These are phyloP conservation scores for Drosophila anomalata DNA, from an alignment of 2,888 invertebrate species.

Conservation along the genomic window DNA sequence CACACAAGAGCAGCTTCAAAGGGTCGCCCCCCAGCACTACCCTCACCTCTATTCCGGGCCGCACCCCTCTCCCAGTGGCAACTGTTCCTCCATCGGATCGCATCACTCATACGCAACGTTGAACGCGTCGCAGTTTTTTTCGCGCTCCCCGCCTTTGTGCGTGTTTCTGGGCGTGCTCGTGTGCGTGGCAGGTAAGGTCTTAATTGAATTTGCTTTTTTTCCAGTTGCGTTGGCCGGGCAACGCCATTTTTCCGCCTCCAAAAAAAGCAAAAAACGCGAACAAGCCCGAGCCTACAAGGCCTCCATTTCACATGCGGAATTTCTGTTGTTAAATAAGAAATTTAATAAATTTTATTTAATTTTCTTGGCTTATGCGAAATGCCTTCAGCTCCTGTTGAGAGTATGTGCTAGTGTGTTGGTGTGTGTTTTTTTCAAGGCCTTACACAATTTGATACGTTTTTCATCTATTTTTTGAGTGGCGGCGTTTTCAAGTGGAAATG, in stretches of 20 bases:
- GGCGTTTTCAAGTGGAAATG: constrained; percentile 2
- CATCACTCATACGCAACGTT: constrained; percentile 48
- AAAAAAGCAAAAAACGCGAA: neutral
- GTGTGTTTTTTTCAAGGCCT: neutral
- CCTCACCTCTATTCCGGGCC: neutral
- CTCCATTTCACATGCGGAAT: constrained; percentile 4
- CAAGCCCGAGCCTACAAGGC: neutral
- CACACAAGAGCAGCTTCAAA: constrained; percentile 24
- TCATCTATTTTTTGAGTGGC: neutral
- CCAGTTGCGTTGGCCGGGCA: constrained; percentile 53
- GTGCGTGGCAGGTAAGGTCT: constrained; percentile 61
- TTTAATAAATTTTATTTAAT: constrained; percentile 38
- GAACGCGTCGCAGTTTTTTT: constrained; percentile 18
- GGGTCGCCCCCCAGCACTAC: constrained; percentile 10
- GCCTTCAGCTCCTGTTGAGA: neutral
- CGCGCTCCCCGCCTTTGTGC: constrained; percentile 8
- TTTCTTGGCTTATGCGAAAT: constrained; percentile 21
- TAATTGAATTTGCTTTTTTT: constrained; percentile 62
- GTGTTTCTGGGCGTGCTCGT: constrained; percentile 8
- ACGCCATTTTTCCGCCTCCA: constrained; percentile 26
- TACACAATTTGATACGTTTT: neutral
- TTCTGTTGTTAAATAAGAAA: constrained; percentile 18
- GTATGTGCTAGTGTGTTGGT: neutral
- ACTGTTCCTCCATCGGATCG: constrained; percentile 18
- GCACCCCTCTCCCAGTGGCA: neutral